Evolutionary conservation across 2,888 invertebrate species (phyloP), one percentile per base, ranked within the genome.

Genomic region (Macaria liturata): DNA sequence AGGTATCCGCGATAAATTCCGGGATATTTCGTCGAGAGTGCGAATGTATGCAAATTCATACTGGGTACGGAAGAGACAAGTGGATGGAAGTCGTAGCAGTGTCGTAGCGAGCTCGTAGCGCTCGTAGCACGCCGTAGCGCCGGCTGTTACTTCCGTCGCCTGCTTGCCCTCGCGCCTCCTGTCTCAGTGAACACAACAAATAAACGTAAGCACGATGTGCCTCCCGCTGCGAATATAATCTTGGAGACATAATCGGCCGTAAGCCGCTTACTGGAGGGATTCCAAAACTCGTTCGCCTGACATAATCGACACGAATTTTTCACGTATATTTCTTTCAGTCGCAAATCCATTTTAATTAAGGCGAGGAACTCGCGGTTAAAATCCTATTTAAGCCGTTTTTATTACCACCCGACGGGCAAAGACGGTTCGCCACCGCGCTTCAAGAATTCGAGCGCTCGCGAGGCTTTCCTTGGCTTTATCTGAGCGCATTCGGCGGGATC

Each of bases 301-400:
- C 82, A 85, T 86, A 89, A 91, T 89, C 88, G 88, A 90, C 89
- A 88, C 81, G 87, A 87, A 83, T 88, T 89, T 88, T 89, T 88
- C 86, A 86, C 88, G 86, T 88, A 89, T 85, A 90, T 89, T 89
- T 89, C 90, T 88, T 91, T 89, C 84, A 84, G 80, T 86, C 85
- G 84, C 89, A 90, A 89, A 91, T 91, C 90, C 89, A 91, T 91
- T 91, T 91, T 91, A 91, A 91, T 91, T 91, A 91, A 91, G 88
- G 89, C 89, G 84, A 82, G 86, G 85, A 89, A 88, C 88, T 87
- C 88, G 91, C 85, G 90, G 91, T 90, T 89, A 87, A 90, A 91
- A 91, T 91, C 91, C 90, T 88, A 86, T 91, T 88, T 91, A 88
- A 91, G 91, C 90, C 88, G 88, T 91, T 91, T 91, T 91, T 91